Evolutionary conservation across 2,797 vertebrate genomes (phyloP), one percentile per base, ranked within the genome.

Genomic region (Acestrorhynchus altus): DNA sequence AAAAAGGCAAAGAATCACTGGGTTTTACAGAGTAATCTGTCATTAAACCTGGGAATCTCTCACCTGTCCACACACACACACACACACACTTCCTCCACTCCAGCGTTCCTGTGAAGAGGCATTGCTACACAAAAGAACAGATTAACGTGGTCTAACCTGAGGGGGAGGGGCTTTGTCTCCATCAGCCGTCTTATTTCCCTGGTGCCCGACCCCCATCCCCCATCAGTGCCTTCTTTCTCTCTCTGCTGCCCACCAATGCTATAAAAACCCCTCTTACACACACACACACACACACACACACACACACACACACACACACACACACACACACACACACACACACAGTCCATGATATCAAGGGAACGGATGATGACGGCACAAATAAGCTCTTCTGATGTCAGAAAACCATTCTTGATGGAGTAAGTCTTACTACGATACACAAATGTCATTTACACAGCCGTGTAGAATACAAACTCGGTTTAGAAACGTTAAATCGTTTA

Each of bases 161-260:
- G 56, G 57, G 64, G 78, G 78, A 70, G 72, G 72, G 72, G 72
- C 72, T 69, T 74, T 47, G n/a, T 61, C 78, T 79, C 39, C 46
- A 79, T 74, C 78, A 8, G 70, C 51, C 28, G 46, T 79, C 39
- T 74, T 74, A 74, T 74, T 79, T 79, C 64, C 71, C 77, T 44
- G 18, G 77, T 68, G 72, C 65, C 72, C 65, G 57, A 69, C 47
- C 65, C 71, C 78, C 72, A 78, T 78, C 72, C 65, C 51, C 77
- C 77, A 68, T 74, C 44, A 63, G 44, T 56, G 56, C 52, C 16
- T 51, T 35, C 31, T 35, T 56, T 69, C 46, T 24, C 42, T 15
- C 63, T 42, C 16, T 35, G 64, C 52, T 74, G 35, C 67, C 57
- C 59, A 71, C 47, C 28, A 16, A 60, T 54, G 60, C 67, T 51